These are phyloP conservation scores for Drosophila nebulosa DNA, from an alignment of 1,140 invertebrate species.

Conservation along the genomic window DNA sequence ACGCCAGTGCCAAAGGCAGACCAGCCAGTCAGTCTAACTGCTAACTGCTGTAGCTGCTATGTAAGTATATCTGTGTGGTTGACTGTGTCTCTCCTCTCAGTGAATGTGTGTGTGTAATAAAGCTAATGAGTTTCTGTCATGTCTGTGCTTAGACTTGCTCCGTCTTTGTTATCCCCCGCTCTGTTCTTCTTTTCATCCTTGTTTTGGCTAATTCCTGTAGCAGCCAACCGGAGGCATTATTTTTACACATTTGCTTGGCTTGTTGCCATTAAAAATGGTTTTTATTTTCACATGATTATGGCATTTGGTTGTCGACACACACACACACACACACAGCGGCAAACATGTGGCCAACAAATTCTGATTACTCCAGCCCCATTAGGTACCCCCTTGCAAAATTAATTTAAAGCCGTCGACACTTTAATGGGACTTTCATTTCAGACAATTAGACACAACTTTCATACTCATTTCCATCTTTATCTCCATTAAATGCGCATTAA, in stretches of 20 bases:
- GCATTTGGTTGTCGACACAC: constrained; percentile 30
- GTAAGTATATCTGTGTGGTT: not conserved
- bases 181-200: not conserved
- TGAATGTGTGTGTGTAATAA: constrained; percentile 48
- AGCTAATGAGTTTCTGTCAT: constrained; percentile 70
- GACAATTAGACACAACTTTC: constrained; percentile 32
- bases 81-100: not conserved
- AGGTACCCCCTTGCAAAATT: constrained; percentile 33
- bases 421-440: constrained; percentile 16
- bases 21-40: too few species aligned
- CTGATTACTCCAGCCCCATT: not conserved
- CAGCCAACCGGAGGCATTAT: constrained; percentile 28
- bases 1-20: constrained; percentile 29
- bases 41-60: not conserved
- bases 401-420: constrained; percentile 41
- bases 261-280: constrained; percentile 45
- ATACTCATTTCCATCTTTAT: constrained; percentile 6
- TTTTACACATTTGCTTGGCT: constrained; percentile 39
- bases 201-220: constrained; percentile 25
- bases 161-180: not conserved
- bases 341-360: constrained; percentile 9
- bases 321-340: constrained; percentile 3
- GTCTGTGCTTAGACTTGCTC: constrained; percentile 35
- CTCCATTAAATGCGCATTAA: constrained; percentile 59
- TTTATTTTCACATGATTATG: constrained; percentile 55